These are phyloP conservation scores for Barbus barbus DNA, from an alignment of 2,113 vertebrate species.

Conservation along the genomic window DNA sequence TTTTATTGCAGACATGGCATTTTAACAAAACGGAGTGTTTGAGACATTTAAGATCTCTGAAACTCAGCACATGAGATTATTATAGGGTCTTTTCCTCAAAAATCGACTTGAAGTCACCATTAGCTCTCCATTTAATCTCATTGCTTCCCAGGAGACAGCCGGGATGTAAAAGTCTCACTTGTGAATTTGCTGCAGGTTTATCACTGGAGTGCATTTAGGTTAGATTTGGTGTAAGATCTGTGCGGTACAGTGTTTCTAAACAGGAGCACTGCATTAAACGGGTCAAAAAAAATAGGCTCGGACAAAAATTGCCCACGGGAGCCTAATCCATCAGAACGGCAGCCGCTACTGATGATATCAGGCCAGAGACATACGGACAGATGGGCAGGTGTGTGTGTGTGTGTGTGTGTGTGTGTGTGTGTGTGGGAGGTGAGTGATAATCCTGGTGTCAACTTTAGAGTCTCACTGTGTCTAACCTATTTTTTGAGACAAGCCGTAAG, in stretches of 20 bases:
- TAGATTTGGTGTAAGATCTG: neutral
- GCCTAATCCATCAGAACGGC: conserved; percentile 29
- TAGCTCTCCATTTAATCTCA: too few relatives aligned
- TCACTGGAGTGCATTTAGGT: neutral
- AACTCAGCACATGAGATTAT: neutral
- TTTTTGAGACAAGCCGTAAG: neutral
- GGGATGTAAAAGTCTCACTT: neutral
- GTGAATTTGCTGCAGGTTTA: neutral
- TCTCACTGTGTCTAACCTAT: conserved; percentile 30
- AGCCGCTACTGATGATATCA: conserved; percentile 35
- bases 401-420: neutral
- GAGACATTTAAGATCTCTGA: neutral
- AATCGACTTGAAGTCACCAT: neutral
- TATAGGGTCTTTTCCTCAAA: neutral
- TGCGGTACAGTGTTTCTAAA: neutral
- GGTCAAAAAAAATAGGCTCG: conserved; percentile 41
- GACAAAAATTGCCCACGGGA: conserved; percentile 53
- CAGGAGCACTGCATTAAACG: neutral
- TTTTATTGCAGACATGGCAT: neutral
- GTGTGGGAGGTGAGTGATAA: conserved; percentile 29
- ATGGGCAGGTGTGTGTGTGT: conserved; percentile 16
- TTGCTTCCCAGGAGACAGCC: neutral
- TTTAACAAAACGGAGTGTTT: neutral
- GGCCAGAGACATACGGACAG: conserved; percentile 6
- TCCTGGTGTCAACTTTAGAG: conserved; percentile 27